phyloP scores from a whole-genome alignment of 2,888 invertebrate species.

The Euspilapteryx auroguttella region DNA sequence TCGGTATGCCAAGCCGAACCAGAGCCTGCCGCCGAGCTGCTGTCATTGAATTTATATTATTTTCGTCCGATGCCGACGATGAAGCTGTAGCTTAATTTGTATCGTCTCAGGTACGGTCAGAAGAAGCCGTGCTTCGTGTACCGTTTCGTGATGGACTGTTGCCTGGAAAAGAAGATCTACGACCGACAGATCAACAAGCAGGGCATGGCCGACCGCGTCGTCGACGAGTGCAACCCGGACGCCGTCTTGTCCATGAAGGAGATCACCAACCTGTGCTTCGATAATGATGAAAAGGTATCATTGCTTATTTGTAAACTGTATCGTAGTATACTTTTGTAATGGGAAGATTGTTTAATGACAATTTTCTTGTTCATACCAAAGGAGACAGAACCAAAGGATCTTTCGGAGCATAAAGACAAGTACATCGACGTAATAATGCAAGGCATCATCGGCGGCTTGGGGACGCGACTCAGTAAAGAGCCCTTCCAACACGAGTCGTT shows the following conservation, averaged over 20 bases:
- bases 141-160: conserved; percentile 94
- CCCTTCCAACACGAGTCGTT: conserved; percentile 97
- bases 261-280: conserved; percentile 86
- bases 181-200: conserved; percentile 98
- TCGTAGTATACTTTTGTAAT: neutral
- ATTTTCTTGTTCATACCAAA: too few relatives aligned
- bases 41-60: too few relatives aligned
- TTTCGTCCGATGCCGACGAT: too few relatives aligned
- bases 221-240: conserved; percentile 97
- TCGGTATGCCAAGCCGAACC: too few relatives aligned
- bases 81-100: too few relatives aligned
- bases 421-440: conserved; percentile 84
- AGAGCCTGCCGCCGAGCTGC: too few relatives aligned
- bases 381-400: conserved; percentile 78
- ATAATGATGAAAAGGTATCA: conserved; percentile 77
- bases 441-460: conserved; percentile 66
- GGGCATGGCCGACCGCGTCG: conserved; percentile 97
- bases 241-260: conserved; percentile 89
- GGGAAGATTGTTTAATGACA: too few relatives aligned
- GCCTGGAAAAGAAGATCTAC: conserved; percentile 96
- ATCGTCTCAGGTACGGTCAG: conserved; percentile 88
- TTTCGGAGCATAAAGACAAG: conserved; percentile 69
- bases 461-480: conserved; percentile 70
- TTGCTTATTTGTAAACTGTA: too few relatives aligned
- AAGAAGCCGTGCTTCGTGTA: conserved; percentile 94